Evolutionary conservation across 1,140 invertebrate genomes (phyloP).

Genomic region (Penaeus indicus): DNA sequence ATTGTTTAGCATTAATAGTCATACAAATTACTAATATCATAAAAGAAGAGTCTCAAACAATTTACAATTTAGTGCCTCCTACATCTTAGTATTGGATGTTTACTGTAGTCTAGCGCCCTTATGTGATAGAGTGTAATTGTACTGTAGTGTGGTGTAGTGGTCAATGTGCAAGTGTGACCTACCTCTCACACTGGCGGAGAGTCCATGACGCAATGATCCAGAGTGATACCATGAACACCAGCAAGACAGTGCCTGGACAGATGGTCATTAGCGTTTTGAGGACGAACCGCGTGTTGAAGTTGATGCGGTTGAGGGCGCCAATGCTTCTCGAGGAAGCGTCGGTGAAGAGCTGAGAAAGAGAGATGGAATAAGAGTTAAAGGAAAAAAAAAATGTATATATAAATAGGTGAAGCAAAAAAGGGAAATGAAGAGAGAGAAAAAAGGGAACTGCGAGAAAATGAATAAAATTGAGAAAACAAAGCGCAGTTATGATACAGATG

Average conservation of each 20-base stretch:
- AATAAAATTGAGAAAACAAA: no score
- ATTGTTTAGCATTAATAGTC: no score
- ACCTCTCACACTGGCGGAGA: constrained; percentile 98
- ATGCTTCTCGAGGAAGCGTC: constrained; percentile 91
- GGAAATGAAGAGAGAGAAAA: no score
- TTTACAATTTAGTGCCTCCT: no score
- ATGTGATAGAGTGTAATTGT: no score
- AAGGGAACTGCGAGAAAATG: no score
- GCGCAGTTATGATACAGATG: no score
- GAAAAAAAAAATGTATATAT: no score
- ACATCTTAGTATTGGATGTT: not conserved
- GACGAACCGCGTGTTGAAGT: constrained; percentile 99
- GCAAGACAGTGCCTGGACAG: constrained; percentile 97
- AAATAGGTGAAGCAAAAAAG: no score
- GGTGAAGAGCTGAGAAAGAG: constrained; percentile 83
- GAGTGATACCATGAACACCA: constrained; percentile 98
- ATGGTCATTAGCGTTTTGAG: constrained; percentile 99
- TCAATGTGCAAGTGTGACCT: constrained; percentile 69
- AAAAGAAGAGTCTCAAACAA: not conserved
- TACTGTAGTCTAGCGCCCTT: not conserved
- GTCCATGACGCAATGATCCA: constrained; percentile 99
- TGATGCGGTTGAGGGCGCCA: constrained; percentile 98
- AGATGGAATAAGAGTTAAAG: not conserved
- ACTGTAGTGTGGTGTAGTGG: not conserved
- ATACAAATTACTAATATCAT: no score